A percentile compares a stretch with the other conserved stretches of the same genome.
Conservation (phyloP, 2,888 invertebrate species). For the Parapristionchus giblindavisi region DNA sequence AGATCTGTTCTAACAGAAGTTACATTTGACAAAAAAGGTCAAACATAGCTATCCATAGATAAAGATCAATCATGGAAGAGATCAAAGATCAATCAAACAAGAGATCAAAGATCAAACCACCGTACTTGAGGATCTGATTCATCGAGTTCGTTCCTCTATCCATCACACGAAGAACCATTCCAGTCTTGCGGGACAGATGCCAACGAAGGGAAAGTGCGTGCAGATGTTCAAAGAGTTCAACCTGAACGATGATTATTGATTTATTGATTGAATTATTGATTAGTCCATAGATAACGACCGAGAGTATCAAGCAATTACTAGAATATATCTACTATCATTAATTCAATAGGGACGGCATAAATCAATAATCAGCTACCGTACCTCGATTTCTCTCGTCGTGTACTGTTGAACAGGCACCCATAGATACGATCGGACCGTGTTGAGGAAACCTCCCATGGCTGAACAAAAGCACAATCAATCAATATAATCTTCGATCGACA, state of each 20-base stretch:
- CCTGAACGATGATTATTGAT: constrained; percentile 35
- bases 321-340: neutral
- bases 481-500: neutral
- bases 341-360: neutral
- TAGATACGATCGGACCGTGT: constrained; percentile 87
- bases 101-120: neutral
- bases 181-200: constrained; percentile 94
- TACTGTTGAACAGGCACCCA: constrained; percentile 97
- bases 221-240: constrained; percentile 62
- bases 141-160: constrained; percentile 96
- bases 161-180: constrained; percentile 94
- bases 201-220: constrained; percentile 83
- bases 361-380: constrained; percentile 9
- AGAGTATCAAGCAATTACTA: neutral
- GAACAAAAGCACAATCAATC: neutral
- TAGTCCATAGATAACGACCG: neutral
- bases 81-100: neutral
- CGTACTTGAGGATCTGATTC: constrained; percentile 83
- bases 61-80: neutral
- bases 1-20: no score
- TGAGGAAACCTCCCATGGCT: constrained; percentile 80
- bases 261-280: neutral
- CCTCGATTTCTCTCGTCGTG: constrained; percentile 88
- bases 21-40: no score
- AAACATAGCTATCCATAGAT: neutral